Evolutionary conservation across 1,140 invertebrate genomes (phyloP).

Genomic region (Drosophila orosa): DNA sequence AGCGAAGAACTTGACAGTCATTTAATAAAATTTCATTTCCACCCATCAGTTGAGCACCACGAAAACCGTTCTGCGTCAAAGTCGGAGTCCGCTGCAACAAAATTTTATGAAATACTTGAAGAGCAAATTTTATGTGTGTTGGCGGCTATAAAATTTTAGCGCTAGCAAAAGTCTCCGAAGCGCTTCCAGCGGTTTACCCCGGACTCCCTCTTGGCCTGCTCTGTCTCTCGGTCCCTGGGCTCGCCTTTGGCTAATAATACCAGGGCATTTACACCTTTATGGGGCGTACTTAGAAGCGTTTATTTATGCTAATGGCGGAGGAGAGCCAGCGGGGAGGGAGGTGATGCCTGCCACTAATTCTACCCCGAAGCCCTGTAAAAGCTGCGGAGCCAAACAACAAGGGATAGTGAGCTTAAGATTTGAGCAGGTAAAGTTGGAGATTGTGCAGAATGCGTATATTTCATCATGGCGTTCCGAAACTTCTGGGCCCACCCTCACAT

Average conservation of each 20-base stretch:
- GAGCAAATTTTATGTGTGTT: slow-evolving; percentile 77
- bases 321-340: slow-evolving; percentile 31
- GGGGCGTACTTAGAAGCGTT: slow-evolving; percentile 76
- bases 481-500: slow-evolving; percentile 48
- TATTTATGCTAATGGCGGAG: slow-evolving; percentile 81
- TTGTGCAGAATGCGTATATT: slow-evolving; percentile 46
- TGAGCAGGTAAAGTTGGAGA: slow-evolving; percentile 67
- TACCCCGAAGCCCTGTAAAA: slow-evolving; percentile 82
- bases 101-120: slow-evolving; percentile 81
- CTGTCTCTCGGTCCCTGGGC: slow-evolving; percentile 22
- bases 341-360: slow-evolving; percentile 72
- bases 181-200: slow-evolving; percentile 61
- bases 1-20: slow-evolving; percentile 64
- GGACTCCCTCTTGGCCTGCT: slow-evolving; percentile 20
- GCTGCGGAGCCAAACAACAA: slow-evolving; percentile 52
- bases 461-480: slow-evolving; percentile 61
- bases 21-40: slow-evolving; percentile 79
- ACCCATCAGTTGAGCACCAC: slow-evolving; percentile 20
- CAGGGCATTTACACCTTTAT: slow-evolving; percentile 82
- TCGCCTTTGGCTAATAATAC: slow-evolving; percentile 74
- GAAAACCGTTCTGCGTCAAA: slow-evolving; percentile 9
- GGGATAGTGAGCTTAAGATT: slow-evolving; percentile 70
- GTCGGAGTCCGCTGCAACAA: slow-evolving; percentile 58
- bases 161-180: slow-evolving; percentile 68
- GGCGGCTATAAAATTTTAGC: slow-evolving; percentile 76